A percentile compares a stretch with the other conserved stretches of the same genome.
These are phyloP conservation scores for Brienomyrus longianalis DNA, from an alignment of 2,113 vertebrate species.

Conservation along the genomic window DNA sequence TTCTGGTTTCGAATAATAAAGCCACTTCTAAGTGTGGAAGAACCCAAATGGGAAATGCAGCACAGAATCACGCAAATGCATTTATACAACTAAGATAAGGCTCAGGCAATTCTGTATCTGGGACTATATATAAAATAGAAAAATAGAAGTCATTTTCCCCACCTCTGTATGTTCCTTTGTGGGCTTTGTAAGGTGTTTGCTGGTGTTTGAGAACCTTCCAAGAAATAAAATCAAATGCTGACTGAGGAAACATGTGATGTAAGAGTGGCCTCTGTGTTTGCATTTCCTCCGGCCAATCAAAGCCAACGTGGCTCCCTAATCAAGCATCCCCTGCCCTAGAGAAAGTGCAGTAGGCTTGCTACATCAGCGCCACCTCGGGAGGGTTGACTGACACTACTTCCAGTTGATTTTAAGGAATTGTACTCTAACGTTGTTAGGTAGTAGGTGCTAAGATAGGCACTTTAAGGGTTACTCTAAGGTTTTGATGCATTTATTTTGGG, in stretches of 20 bases:
- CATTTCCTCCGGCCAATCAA: neutral
- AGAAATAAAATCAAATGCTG: slow-evolving; percentile 12
- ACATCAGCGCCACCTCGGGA: neutral
- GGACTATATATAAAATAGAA: neutral
- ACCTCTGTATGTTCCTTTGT: slow-evolving; percentile 98
- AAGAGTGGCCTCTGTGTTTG: neutral
- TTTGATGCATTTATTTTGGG: neutral
- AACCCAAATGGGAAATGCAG: neutral
- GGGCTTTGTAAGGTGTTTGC: slow-evolving; percentile 75
- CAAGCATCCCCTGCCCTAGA: neutral
- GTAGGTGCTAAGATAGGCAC: neutral
- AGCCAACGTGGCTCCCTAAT: neutral
- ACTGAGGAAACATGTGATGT: neutral
- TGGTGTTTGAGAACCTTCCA: slow-evolving; percentile 83
- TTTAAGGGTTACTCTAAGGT: neutral
- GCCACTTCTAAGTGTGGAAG: neutral
- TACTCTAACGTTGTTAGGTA: neutral
- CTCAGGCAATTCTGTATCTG: neutral
- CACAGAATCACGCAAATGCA: neutral
- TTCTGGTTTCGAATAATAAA: neutral
- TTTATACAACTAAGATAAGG: neutral
- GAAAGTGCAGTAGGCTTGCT: neutral
- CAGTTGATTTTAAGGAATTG: neutral
- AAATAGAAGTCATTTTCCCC: slow-evolving; percentile 33
- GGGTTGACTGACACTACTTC: neutral